Base-by-base conservation (phyloP, 2,888 invertebrate genomes). In the Acanthosoma haemorrhoidale region DNA sequence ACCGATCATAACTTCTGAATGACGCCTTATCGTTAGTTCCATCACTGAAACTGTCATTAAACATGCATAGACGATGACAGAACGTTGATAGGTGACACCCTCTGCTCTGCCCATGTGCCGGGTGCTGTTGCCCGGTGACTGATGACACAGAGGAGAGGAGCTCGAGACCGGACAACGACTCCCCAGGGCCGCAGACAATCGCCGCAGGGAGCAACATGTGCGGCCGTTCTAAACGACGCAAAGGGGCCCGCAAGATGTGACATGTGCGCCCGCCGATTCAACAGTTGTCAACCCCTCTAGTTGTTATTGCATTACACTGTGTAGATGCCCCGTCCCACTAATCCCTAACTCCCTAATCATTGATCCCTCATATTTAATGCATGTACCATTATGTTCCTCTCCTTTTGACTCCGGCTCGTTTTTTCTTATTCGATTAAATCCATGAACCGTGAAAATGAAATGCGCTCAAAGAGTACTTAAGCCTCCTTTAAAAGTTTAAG, bases 191-290 rank as follows among this genome's bases (percentile, higher is more conserved):
- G 8, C n/a, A n/a, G n/a, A n/a, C n/a, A n/a, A n/a, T n/a, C n/a
- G 21, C 11, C 13, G 21, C 8, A 41, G 39, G 18, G 32, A 43
- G 66, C 36, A 66, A 66, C 66, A 66, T 66, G 66, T 66, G 66
- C 43, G 66, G 43, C 39, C 5, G 43, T 18, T n/a, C 43, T 66
- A 66, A 66, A 66, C 66, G 66, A 32, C 18, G 18, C 63, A 13
- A 25, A 25, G 63, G 34, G 34, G 21, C 25, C 16, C 13, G n/a
- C n/a, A n/a, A n/a, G 16, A 8, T n/a, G 32, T 51, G 66, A 66
- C 66, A 66, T 66, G 66, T 66, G 66, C 51, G 66, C 31, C 51
- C 41, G 39, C 51, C 66, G 43, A 66, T 66, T 66, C 66, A 66
- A 66, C 66, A 66, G 66, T 66, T 60, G 60, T 60, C 60, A 60